phyloP scores from a whole-genome alignment of 2,888 invertebrate genomes.

The Scaptomyza tumidula region DNA sequence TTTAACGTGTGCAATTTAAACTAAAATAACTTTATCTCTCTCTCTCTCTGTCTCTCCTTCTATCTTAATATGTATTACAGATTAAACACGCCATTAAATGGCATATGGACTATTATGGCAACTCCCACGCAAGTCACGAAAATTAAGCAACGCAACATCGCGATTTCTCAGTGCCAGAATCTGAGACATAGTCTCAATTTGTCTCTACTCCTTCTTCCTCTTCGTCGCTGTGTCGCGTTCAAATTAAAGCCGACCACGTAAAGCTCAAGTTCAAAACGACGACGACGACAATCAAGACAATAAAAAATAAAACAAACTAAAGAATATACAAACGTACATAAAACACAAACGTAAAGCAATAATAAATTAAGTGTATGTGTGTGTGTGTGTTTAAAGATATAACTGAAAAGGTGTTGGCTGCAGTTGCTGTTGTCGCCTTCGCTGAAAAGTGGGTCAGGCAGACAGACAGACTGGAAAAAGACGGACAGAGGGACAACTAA shows the following conservation, averaged over 20 bases:
- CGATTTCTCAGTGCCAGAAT: slow-evolving; percentile 59
- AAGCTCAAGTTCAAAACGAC: slow-evolving; percentile 66
- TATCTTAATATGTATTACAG: slow-evolving; percentile 58
- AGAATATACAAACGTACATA: slow-evolving; percentile 38
- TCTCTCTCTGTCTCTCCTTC: slow-evolving; percentile 12
- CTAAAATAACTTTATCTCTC: slow-evolving; percentile 54
- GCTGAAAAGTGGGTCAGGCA: slow-evolving; percentile 53
- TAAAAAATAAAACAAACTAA: slow-evolving; percentile 36
- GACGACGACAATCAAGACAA: slow-evolving; percentile 45
- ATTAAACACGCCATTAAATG: slow-evolving; percentile 69
- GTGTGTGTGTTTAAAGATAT: slow-evolving; percentile 29
- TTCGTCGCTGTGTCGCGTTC: slow-evolving; percentile 17
- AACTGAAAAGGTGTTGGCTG: slow-evolving; percentile 57
- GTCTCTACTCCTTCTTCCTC: slow-evolving; percentile 1
- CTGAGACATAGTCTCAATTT: slow-evolving; percentile 34
- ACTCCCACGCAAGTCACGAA: slow-evolving; percentile 73
- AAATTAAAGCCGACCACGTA: slow-evolving; percentile 70
- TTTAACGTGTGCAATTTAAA: no score
- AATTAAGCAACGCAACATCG: slow-evolving; percentile 51
- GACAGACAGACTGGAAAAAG: not conserved
- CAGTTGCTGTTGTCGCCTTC: slow-evolving; percentile 39
- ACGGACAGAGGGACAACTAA: slow-evolving; percentile 4
- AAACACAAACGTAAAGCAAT: slow-evolving; percentile 11
- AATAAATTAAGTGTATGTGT: slow-evolving; percentile 53
- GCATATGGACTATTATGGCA: slow-evolving; percentile 68